These are phyloP conservation scores for Stenotaenia linearis DNA, from an alignment of 2,888 invertebrate species.

Conservation along the genomic window DNA sequence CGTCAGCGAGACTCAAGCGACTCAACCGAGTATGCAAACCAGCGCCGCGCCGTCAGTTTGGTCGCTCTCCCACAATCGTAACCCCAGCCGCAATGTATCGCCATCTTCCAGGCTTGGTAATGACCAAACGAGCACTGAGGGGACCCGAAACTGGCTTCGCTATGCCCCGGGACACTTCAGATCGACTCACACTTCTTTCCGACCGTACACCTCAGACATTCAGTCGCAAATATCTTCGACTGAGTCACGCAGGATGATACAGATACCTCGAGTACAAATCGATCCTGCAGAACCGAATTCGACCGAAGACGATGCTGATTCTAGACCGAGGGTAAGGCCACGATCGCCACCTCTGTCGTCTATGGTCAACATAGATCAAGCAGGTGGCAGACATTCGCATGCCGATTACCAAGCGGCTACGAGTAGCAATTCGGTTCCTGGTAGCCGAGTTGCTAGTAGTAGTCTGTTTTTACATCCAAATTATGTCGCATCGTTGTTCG, in stretches of 20 bases:
- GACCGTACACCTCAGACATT: neutral
- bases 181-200: neutral
- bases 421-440: neutral
- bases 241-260: neutral
- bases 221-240: neutral
- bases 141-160: neutral
- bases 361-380: neutral
- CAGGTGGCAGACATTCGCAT: neutral
- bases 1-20: neutral
- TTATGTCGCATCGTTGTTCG: conserved; percentile 29
- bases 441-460: neutral
- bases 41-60: neutral
- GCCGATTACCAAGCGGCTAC: conserved; percentile 28
- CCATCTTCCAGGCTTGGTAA: neutral
- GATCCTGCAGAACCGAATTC: conserved; percentile 17
- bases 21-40: neutral
- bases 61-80: neutral
- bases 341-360: conserved; percentile 29
- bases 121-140: neutral
- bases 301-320: neutral
- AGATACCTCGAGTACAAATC: conserved; percentile 24
- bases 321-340: conserved; percentile 15
- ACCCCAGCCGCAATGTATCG: neutral
- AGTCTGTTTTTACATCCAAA: conserved; percentile 27
- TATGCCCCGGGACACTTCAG: neutral